Base-by-base conservation (phyloP, 1,140 invertebrate genomes). In the Drosophila triauraria region DNA sequence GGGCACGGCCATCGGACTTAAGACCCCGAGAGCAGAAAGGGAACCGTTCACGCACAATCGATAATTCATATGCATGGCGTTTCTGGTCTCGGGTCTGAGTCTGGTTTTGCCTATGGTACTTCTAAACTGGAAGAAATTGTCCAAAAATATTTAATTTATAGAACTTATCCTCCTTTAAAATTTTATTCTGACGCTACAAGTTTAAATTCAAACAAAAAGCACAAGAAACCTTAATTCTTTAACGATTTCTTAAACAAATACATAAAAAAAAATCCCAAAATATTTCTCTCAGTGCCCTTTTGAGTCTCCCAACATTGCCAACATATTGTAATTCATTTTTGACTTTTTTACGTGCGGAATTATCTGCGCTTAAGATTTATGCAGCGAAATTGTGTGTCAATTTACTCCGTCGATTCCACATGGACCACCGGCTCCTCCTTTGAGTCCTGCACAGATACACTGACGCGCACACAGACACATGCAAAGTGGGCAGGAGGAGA, bases 1-100 rank as follows among this genome's bases (percentile, higher is more conserved):
- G 64, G 62, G 65, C 58, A 75, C 53, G 65, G 75, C 71, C 58
- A 74, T 65, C 65, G 54, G 75, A 82, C 80, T 82, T 60, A 50
- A 57, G 75, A 75, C 69, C 69, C 30, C 62, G 23, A 43, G 20
- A 46, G 47, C 44, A 54, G 42, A 60, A 42, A 20, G 17, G 46
- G 76, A 74, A 62, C 32, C 58, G 64, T 70, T 68, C 74, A 88
- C 84, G 78, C 85, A 88, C 84, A 80, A 84, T 88, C 85, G 81
- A 90, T 90, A 84, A 90, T 88, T 90, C 84, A 88, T 88, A 88
- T 80, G 80, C 71, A 87, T 69, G 61, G 60, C 50, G 50, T 54
- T 17, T 51, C 35, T 48, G 50, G 40, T 40, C 17, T 57, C 23
- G 20, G 27, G 35, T 50, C 57, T 50, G 56, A 63, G 30, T 47